Conservation (phyloP, 2,888 invertebrate genomes). For the Caenorhabditis auriculariae region DNA sequence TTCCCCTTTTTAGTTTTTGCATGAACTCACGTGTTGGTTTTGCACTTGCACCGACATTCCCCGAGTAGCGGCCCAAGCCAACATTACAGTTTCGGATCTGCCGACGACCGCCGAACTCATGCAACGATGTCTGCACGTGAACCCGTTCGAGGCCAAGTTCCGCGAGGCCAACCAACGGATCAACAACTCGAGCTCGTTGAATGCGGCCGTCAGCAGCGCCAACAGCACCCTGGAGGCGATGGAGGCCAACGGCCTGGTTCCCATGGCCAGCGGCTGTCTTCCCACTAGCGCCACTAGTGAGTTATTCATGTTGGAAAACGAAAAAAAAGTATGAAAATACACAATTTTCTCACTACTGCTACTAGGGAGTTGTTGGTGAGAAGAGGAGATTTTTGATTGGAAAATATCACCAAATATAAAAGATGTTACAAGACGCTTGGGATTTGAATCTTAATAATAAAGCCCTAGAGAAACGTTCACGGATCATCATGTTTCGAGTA, state of each 20-base stretch:
- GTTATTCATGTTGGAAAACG: not conserved
- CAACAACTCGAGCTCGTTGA: constrained; percentile 22
- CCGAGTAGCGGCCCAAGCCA: too few species aligned
- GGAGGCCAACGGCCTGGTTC: constrained; percentile 44
- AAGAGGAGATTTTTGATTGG: too few species aligned
- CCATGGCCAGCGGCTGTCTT: constrained; percentile 19
- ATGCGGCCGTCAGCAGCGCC: constrained; percentile 18
- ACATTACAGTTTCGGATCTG: constrained; percentile 40
- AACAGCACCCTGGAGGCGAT: constrained; percentile 24
- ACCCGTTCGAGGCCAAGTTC: constrained; percentile 61
- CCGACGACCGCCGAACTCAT: constrained; percentile 61
- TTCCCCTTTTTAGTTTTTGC: constrained; percentile 6
- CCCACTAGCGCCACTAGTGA: constrained; percentile 6
- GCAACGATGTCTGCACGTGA: constrained; percentile 58
- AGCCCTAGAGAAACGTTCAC: too few species aligned
- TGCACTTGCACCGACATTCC: not conserved
- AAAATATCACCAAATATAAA: too few species aligned
- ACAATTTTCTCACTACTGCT: constrained; percentile 1
- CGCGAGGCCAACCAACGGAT: constrained; percentile 59
- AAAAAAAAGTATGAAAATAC: too few species aligned
- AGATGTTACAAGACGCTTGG: too few species aligned
- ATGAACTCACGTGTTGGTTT: constrained; percentile 4
- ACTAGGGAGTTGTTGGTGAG: too few species aligned
- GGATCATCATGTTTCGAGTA: too few species aligned
- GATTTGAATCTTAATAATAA: too few species aligned